phyloP scores from a whole-genome alignment of 2,888 invertebrate genomes.

The Rhagium mordax region DNA sequence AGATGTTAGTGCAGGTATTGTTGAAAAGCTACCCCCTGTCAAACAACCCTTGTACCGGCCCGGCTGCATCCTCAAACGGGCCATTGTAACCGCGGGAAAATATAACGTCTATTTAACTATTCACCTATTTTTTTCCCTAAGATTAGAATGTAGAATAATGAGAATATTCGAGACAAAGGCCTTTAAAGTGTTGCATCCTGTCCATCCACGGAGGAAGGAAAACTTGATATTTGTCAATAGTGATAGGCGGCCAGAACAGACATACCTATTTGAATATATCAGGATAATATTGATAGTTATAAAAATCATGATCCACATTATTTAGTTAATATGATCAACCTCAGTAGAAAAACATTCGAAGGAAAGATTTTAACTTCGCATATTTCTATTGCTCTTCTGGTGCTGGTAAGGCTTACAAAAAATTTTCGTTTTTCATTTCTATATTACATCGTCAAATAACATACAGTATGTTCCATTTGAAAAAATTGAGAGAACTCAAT shows the following conservation, averaged over 20 bases:
- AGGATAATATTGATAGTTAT: too few relatives aligned
- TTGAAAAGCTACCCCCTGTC: conserved; percentile 52
- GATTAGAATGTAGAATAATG: conserved; percentile 25
- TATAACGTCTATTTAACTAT: conserved; percentile 56
- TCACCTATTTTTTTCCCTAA: conserved; percentile 42
- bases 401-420: too few relatives aligned
- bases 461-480: too few relatives aligned
- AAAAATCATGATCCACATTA: too few relatives aligned
- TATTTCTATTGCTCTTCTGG: too few relatives aligned
- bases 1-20: conserved; percentile 58
- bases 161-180: conserved; percentile 2
- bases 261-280: too few relatives aligned
- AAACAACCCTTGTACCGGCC: conserved; percentile 57
- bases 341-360: too few relatives aligned
- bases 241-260: not conserved
- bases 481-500: too few relatives aligned
- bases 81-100: conserved; percentile 62
- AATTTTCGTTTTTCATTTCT: too few relatives aligned
- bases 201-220: not conserved
- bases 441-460: too few relatives aligned
- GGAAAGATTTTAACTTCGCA: too few relatives aligned
- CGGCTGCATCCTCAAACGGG: conserved; percentile 62
- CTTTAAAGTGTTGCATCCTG: not conserved
- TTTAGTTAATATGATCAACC: too few relatives aligned
- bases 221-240: not conserved